These are phyloP conservation scores for Phengaris alcon DNA, from an alignment of 2,888 invertebrate species.

Conservation along the genomic window DNA sequence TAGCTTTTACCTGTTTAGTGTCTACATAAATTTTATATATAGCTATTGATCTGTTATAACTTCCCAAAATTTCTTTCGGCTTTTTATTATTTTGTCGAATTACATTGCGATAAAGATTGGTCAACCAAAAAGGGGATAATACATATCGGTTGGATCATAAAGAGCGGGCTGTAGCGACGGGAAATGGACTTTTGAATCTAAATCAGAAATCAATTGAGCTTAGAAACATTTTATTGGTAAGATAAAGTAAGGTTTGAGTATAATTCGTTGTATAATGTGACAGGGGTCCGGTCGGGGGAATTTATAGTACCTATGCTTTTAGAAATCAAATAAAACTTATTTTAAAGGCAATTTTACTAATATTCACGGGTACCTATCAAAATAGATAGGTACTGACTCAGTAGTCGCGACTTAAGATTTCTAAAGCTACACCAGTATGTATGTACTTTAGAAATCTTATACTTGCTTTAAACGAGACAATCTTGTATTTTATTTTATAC, in stretches of 20 bases:
- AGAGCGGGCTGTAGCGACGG: background rate
- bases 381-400: background rate
- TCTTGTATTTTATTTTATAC: too few relatives aligned
- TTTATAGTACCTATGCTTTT: conserved; percentile 19
- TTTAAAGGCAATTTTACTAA: background rate
- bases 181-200: conserved; percentile 8
- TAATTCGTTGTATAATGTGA: conserved; percentile 20
- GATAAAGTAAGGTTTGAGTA: conserved; percentile 17
- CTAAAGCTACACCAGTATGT: too few relatives aligned
- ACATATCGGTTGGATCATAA: background rate
- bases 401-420: too few relatives aligned
- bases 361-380: background rate
- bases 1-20: too few relatives aligned
- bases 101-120: background rate
- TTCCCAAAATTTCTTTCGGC: background rate
- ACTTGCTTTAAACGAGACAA: too few relatives aligned
- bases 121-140: background rate
- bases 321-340: conserved; percentile 13
- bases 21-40: too few relatives aligned
- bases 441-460: too few relatives aligned
- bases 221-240: conserved; percentile 19
- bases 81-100: background rate
- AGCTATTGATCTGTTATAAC: background rate
- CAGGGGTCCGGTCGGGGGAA: conserved; percentile 6
- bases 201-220: conserved; percentile 21